phyloP scores from a whole-genome alignment of 2,113 vertebrate genomes.

The Misgurnus anguillicaudatus region DNA sequence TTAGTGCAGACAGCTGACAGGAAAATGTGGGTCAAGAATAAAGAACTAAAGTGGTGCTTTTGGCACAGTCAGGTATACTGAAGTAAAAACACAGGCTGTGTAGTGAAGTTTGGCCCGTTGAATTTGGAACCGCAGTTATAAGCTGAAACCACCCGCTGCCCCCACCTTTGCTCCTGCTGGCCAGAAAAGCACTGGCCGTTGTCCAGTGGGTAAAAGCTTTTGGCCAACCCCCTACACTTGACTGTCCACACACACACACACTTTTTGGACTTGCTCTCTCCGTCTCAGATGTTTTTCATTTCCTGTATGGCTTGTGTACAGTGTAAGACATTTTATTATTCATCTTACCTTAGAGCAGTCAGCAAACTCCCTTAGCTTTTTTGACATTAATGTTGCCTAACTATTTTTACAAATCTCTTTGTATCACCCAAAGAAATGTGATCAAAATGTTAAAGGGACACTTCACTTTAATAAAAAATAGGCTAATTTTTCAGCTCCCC shows the following conservation, averaged over 20 bases:
- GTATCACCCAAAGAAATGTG: not conserved
- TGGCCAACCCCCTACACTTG: conserved; percentile 35
- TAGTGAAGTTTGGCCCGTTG: conserved; percentile 38
- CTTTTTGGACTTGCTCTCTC: conserved; percentile 4
- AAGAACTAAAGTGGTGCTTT: conserved; percentile 5
- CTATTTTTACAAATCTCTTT: not conserved
- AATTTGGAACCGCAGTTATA: conserved; percentile 46
- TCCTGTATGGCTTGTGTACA: conserved; percentile 43
- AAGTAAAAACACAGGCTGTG: conserved; percentile 12
- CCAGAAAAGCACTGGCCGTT: conserved; percentile 43
- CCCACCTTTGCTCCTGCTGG: conserved; percentile 35
- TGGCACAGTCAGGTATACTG: conserved; percentile 43
- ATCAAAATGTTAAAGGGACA: not conserved
- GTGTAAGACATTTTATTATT: not conserved
- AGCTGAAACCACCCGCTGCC: conserved; percentile 21
- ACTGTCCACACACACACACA: conserved; percentile 1
- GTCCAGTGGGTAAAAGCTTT: conserved; percentile 57
- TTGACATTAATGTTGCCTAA: conserved; percentile 4
- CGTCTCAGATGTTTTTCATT: conserved; percentile 44
- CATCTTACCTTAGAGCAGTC: not conserved
- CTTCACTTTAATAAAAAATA: no score
- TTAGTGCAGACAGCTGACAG: conserved; percentile 16
- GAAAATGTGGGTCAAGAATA: conserved; percentile 43
- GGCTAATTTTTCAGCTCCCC: no score
- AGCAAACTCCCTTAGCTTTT: conserved; percentile 1